A percentile compares a stretch with the other conserved stretches of the same genome.
Evolutionary conservation across 2,113 vertebrate genomes (phyloP).

Genomic region (Sinocyclocheilus rhinocerous): DNA sequence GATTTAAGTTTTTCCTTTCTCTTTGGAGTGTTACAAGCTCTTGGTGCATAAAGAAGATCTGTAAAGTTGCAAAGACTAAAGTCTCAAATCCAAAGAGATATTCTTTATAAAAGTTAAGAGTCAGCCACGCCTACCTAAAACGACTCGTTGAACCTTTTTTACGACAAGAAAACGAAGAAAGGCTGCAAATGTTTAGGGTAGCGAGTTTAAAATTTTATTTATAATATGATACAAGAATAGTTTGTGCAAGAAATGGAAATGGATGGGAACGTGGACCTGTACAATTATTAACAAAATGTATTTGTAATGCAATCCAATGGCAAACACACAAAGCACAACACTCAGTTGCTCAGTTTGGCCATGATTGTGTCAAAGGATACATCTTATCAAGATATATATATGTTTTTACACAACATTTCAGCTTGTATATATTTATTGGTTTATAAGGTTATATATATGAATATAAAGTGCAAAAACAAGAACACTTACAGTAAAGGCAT

Average conservation of each 20-base stretch:
- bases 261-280: slow-evolving; percentile 80
- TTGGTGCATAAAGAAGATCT: too few relatives aligned
- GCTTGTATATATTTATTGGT: slow-evolving; percentile 70
- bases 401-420: slow-evolving; percentile 70
- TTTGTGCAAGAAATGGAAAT: slow-evolving; percentile 95
- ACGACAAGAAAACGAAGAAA: background rate
- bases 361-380: slow-evolving; percentile 76
- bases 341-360: slow-evolving; percentile 76
- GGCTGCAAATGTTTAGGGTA: slow-evolving; percentile 52
- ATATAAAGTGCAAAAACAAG: slow-evolving; percentile 80
- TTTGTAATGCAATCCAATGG: slow-evolving; percentile 75
- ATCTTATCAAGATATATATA: slow-evolving; percentile 62
- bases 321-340: slow-evolving; percentile 76
- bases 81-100: too few relatives aligned
- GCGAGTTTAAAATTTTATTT: slow-evolving; percentile 89
- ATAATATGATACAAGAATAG: slow-evolving; percentile 99
- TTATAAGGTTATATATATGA: slow-evolving; percentile 73
- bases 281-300: slow-evolving; percentile 84
- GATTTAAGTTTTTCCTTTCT: too few relatives aligned
- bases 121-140: too few relatives aligned
- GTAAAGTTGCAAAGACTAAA: too few relatives aligned
- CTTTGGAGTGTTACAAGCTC: too few relatives aligned
- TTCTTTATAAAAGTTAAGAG: too few relatives aligned
- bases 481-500: slow-evolving; percentile 72
- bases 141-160: too few relatives aligned